Evolutionary conservation across 2,888 invertebrate genomes (phyloP), one percentile per base, ranked within the genome.

Genomic region (Caenorhabditis imperialis): DNA sequence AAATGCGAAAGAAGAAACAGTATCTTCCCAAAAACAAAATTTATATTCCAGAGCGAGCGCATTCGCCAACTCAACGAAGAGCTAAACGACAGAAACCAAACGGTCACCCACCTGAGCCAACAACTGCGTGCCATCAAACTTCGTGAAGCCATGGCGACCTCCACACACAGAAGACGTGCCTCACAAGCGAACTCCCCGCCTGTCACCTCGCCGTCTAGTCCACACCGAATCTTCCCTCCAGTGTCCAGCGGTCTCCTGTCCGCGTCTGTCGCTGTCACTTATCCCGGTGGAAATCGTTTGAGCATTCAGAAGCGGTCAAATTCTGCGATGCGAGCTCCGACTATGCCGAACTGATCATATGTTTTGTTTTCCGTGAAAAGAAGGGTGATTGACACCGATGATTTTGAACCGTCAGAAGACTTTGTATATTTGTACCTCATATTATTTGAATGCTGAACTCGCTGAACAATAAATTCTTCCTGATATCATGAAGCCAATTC

Each of bases 71-170:
- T 84, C 8, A 78, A 83, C 23, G 70, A 71, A 33, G 84, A 84
- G 38, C 62, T 84, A 25, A 79, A 83, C 61, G 82, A 84, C 57
- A 60, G 84, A 8, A 84, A 84, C 33, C 78, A 81, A 42, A 83
- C 83, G 0, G 81, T 84, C 3, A 79, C 84, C 1, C 84, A 84
- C 60, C 70, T 84, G 30, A 81, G 81, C 16, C 75, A 78, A 40
- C 84, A 84, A 61, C 72, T 84, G 4, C 76, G 84, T n/a, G 65
- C 72, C 45, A 78, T 79, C 38, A 78, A 77, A 23, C 81, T 84
- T 8, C 75, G 82, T 3, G 84, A 84, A 75, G 84, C 84, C 7
- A 84, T 84, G 83, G 84, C 84, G 2, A 78, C 81, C 8, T 83
- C 84, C 0, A 79, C 81, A 45, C 83, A 84, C 45, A 61, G 84